Percentiles rank a stretch among this genome's conserved stretches.
Evolutionary conservation across 1,140 invertebrate genomes (phyloP).

Genomic region (Drosophila varians): DNA sequence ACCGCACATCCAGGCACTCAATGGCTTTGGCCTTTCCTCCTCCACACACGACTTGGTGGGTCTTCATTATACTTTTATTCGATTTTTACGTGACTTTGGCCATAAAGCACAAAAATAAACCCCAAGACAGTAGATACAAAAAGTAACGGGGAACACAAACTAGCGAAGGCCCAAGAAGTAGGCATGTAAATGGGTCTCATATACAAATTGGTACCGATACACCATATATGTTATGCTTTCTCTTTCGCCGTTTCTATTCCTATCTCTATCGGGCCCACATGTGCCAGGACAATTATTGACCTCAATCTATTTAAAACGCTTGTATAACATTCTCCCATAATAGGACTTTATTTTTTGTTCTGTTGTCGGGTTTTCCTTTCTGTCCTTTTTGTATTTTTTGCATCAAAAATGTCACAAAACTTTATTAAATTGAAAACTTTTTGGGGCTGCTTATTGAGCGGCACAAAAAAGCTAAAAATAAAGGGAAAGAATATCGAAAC

Average conservation of each 20-base stretch:
- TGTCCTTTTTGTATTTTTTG: neutral
- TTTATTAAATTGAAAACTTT: constrained; percentile 40
- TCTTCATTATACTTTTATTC: constrained; percentile 75
- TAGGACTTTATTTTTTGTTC: constrained; percentile 1
- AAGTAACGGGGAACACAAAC: constrained; percentile 27
- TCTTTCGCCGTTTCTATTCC: neutral
- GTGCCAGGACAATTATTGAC: constrained; percentile 68
- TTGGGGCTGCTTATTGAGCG: constrained; percentile 36
- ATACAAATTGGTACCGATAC: constrained; percentile 62
- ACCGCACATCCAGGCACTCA: constrained; percentile 32
- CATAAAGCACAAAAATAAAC: constrained; percentile 73
- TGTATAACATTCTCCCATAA: constrained; percentile 22
- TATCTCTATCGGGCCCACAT: constrained; percentile 12
- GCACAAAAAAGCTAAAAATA: constrained; percentile 1
- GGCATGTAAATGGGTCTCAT: constrained; percentile 47
- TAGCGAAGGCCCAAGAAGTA: constrained; percentile 7
- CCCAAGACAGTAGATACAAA: constrained; percentile 33
- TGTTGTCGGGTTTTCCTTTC: neutral
- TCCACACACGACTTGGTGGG: constrained; percentile 12
- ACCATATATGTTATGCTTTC: constrained; percentile 29
- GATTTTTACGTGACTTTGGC: constrained; percentile 74
- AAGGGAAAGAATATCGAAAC: constrained; percentile 9
- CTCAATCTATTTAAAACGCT: constrained; percentile 72
- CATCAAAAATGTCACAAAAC: constrained; percentile 42
- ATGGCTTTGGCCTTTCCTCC: constrained; percentile 35